A percentile compares a stretch with the other conserved stretches of the same genome.
phyloP scores from a whole-genome alignment of 2,113 vertebrate genomes.

The Lepisosteus oculatus region DNA sequence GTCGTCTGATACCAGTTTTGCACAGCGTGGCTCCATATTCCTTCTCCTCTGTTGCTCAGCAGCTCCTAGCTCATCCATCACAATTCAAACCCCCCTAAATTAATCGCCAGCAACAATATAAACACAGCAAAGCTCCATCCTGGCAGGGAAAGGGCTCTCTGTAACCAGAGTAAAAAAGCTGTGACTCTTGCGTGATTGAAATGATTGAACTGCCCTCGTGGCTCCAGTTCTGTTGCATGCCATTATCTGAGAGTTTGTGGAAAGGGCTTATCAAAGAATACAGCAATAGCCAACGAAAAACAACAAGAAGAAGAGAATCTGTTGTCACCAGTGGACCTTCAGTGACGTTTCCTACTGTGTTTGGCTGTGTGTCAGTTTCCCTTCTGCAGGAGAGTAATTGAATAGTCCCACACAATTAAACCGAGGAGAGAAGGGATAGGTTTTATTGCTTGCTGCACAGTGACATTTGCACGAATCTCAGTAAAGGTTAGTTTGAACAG shows the following conservation, averaged over 20 bases:
- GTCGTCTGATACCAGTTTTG: too few relatives aligned
- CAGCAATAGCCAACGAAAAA: too few relatives aligned
- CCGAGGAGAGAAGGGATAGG: not conserved
- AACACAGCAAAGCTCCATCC: too few relatives aligned
- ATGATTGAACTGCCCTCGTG: not conserved
- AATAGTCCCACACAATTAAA: slow-evolving; percentile 4
- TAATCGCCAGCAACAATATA: too few relatives aligned
- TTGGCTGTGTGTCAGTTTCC: not conserved
- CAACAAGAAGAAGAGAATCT: not conserved
- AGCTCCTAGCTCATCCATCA: too few relatives aligned
- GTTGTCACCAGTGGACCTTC: too few relatives aligned
- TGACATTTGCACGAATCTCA: slow-evolving; percentile 11
- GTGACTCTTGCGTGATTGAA: not conserved
- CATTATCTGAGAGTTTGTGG: not conserved
- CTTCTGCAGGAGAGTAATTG: slow-evolving; percentile 2
- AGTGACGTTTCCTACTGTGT: too few relatives aligned
- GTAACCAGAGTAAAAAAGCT: too few relatives aligned
- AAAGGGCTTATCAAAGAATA: not conserved
- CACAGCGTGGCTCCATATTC: too few relatives aligned
- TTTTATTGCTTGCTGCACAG: slow-evolving; percentile 6
- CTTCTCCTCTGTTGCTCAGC: too few relatives aligned
- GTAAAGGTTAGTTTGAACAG: not conserved
- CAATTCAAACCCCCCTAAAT: too few relatives aligned
- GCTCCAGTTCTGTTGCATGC: not conserved
- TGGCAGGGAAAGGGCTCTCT: too few relatives aligned